phyloP scores from a whole-genome alignment of 2,888 invertebrate genomes.

The Micoletzkya japonica region DNA sequence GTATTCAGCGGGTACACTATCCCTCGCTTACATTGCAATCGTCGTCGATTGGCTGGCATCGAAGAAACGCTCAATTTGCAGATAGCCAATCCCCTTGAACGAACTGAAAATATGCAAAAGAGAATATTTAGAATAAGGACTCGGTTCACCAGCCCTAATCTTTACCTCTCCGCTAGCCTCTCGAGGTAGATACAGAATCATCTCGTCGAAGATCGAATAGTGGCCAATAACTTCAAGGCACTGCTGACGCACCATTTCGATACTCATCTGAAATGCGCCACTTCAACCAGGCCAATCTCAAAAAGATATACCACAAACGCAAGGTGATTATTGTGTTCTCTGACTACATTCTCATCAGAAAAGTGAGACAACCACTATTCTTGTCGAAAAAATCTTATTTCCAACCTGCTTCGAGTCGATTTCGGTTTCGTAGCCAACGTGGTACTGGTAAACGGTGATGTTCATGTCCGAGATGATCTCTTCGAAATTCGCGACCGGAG shows the following conservation, averaged over 20 bases:
- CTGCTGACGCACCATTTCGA: slow-evolving; percentile 23
- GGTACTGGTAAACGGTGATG: slow-evolving; percentile 38
- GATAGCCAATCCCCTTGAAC: too few relatives aligned
- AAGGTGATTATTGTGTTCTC: too few relatives aligned
- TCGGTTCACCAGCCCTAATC: too few relatives aligned
- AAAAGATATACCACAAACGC: too few relatives aligned
- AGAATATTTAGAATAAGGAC: too few relatives aligned
- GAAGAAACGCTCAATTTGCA: too few relatives aligned
- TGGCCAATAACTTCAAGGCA: slow-evolving; percentile 29
- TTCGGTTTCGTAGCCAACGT: slow-evolving; percentile 41
- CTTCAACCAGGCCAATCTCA: neutral
- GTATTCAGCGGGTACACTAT: slow-evolving; percentile 38
- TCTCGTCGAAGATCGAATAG: slow-evolving; percentile 53
- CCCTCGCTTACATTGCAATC: slow-evolving; percentile 36
- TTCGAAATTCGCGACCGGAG: slow-evolving; percentile 46
- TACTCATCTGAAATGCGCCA: slow-evolving; percentile 26
- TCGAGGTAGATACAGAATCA: slow-evolving; percentile 21
- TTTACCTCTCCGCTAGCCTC: too few relatives aligned
- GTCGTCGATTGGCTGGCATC: too few relatives aligned
- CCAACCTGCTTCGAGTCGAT: slow-evolving; percentile 41
- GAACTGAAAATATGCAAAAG: too few relatives aligned
- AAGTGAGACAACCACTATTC: too few relatives aligned
- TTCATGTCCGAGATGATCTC: slow-evolving; percentile 34
- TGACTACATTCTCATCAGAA: too few relatives aligned
- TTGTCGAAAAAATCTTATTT: too few relatives aligned